phyloP scores from a whole-genome alignment of 2,113 vertebrate genomes.

The Sinocyclocheilus maitianheensis region DNA sequence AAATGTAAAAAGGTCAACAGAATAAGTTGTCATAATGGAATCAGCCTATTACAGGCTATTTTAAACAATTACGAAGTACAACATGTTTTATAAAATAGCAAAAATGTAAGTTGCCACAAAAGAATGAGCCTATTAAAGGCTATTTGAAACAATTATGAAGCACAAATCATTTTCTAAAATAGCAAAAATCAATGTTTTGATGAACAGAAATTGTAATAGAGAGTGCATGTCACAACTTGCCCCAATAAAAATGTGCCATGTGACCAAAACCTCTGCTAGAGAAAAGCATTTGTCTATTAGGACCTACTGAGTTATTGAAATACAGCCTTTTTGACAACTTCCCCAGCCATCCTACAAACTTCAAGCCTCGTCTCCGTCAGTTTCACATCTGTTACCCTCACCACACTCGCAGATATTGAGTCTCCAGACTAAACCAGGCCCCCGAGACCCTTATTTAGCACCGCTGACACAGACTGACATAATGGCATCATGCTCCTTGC shows the following conservation, averaged over 20 bases:
- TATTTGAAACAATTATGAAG: not conserved
- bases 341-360: not conserved
- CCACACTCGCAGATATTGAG: not conserved
- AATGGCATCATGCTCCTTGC: not conserved
- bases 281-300: not conserved
- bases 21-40: too few species aligned
- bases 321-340: not conserved
- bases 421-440: not conserved
- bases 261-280: not conserved
- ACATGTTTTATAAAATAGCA: not conserved
- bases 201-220: not conserved
- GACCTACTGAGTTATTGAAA: not conserved
- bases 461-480: constrained; percentile 31
- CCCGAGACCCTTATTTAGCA: not conserved
- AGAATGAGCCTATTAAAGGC: not conserved
- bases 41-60: not conserved
- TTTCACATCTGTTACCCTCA: not conserved
- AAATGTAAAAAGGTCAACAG: too few species aligned
- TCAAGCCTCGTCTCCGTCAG: not conserved
- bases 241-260: not conserved
- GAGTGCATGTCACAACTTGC: not conserved
- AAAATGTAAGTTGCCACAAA: not conserved
- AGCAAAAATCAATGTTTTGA: not conserved
- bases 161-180: not conserved
- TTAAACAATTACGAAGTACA: not conserved